Evolutionary conservation across 2,797 vertebrate genomes (phyloP), one percentile per base, ranked within the genome.

Genomic region (Decapterus maruadsi): DNA sequence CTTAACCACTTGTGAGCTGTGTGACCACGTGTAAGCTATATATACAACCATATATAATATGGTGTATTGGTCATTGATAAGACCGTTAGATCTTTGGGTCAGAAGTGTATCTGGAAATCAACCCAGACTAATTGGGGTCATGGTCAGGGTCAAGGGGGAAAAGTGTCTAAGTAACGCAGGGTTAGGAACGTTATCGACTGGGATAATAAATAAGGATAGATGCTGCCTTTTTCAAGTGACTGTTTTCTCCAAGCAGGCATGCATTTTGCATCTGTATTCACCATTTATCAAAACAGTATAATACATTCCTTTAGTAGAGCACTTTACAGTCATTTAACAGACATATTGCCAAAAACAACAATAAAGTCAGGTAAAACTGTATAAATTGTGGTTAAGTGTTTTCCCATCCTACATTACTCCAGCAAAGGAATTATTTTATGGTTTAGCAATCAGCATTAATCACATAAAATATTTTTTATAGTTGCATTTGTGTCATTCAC

Each of bases 111-210:
- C 45, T 16, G 1, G 14, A 48, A 65, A 64, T 72, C 16, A 55
- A 66, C 48, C 8, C 16, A 14, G 10, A 51, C 46, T 70, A 76
- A 63, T 83, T 36, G 71, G 20, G 42, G 48, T 40, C 53, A 68
- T 13, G 34, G 29, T 8, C 6, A 6, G 2, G n/a, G 22, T 70
- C 48, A 42, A 42, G 26, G 29, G 22, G 22, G 1, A 38, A 12
- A 8, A 2, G 43, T 17, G 10, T 42, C 2, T 3, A n/a, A 12
- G 11, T 17, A 45, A 53, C n/a, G 29, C 11, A 6, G 8, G 12
- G 50, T 64, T 16, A 2, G 19, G 19, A 6, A 6, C n/a, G 20
- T 50, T n/a, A 22, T 48, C 48, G 1, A 31, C 1, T 22, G 29
- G 42, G 6, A 20, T 56, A 36, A 36, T 36, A 36, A 36, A 36